Evolutionary conservation across 2,797 vertebrate species (phyloP), one percentile per base, ranked within the genome.

Genomic region (Perodicticus potto): DNA sequence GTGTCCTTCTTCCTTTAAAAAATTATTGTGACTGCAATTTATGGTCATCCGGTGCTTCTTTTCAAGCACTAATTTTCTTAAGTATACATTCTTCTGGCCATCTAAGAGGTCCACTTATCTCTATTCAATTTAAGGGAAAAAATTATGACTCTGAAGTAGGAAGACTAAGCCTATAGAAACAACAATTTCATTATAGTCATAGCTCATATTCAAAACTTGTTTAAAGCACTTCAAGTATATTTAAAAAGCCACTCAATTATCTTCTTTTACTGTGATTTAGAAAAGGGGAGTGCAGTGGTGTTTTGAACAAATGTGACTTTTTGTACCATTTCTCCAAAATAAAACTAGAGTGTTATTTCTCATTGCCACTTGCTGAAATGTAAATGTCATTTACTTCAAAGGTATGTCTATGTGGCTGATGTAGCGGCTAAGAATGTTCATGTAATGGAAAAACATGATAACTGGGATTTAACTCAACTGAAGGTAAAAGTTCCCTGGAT

Each of bases 371-470:
- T 87, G 43, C 19, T 87, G 82, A 94, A 77, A 85, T 77, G 14
- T 57, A 70, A 91, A 72, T 94, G 14, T 87, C 78, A 49, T 78
- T 85, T 95, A 63, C 67, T 95, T 97, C 89, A 78, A 90, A 98
- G 98, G 93, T 97, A 96, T 90, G 20, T 98, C 89, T 98, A 98
- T 86, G 76, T 97, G 80, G 97, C 97, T 57, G 98, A 98, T 80
- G 0, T 91, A 37, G 0, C 0, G 3, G 96, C 61, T 78, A 96
- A 95, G 45, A 95, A 59, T 7, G 80, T 98, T 69, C 94, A 96
- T 1, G 1, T 98, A 53, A 85, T 98, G 88, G 94, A 97, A 87
- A 98, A 76, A 86, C 95, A 86, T 6, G 87, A 81, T 61, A 95
- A 98, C 85, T 97, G 97, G 97, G 59, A 96, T 40, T 96, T 98